Percentiles rank a stretch among this genome's conserved stretches.
These are phyloP conservation scores for Carcharodon carcharias DNA, from an alignment of 2,797 vertebrate species.

Conservation along the genomic window DNA sequence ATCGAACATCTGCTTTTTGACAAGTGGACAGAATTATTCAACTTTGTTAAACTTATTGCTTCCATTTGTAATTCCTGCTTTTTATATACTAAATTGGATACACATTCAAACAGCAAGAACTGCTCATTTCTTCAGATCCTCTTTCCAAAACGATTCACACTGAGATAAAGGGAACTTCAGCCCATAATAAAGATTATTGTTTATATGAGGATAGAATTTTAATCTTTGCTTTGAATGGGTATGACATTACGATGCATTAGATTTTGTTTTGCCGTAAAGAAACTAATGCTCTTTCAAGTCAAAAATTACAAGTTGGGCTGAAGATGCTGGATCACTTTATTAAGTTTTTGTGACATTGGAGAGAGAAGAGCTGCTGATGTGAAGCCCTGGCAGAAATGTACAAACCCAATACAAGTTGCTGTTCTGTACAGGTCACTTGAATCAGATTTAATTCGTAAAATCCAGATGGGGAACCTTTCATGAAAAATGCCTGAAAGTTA, in stretches of 20 bases:
- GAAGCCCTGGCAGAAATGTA: not conserved
- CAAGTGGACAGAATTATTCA: slow-evolving; percentile 21
- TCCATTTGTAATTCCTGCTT: slow-evolving; percentile 25
- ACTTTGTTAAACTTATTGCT: slow-evolving; percentile 34
- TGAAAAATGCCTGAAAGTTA: not conserved
- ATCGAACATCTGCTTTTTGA: slow-evolving; percentile 34
- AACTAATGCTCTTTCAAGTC: slow-evolving; percentile 17
- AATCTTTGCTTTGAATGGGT: slow-evolving; percentile 21
- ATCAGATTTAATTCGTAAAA: not conserved
- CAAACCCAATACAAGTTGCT: not conserved
- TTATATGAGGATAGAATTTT: slow-evolving; percentile 31
- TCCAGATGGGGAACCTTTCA: not conserved
- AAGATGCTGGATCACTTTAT: slow-evolving; percentile 12
- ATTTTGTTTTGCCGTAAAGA: not conserved
- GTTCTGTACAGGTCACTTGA: not conserved
- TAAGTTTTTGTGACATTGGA: not conserved
- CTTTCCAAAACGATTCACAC: slow-evolving; percentile 28
- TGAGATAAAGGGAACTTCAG: slow-evolving; percentile 31
- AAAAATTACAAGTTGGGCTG: slow-evolving; percentile 24
- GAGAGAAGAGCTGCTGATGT: not conserved
- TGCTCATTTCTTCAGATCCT: slow-evolving; percentile 31
- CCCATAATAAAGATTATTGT: slow-evolving; percentile 27
- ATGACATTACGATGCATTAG: not conserved
- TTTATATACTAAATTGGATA: slow-evolving; percentile 36
- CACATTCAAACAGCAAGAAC: slow-evolving; percentile 32